These are phyloP conservation scores for Psittacula echo DNA, from an alignment of 2,797 vertebrate genomes.

Conservation along the genomic window DNA sequence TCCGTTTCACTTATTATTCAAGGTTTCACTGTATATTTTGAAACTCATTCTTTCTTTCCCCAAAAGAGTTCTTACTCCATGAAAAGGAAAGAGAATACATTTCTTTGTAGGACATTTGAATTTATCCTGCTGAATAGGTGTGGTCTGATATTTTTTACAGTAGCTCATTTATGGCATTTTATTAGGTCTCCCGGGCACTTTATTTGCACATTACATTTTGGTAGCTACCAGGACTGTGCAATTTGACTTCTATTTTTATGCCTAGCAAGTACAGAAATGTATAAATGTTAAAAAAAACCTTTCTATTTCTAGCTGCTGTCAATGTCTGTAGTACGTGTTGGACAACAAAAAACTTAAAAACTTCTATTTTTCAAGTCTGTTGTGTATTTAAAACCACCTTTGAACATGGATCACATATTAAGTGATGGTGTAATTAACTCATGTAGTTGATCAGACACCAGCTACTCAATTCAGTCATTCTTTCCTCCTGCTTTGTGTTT, in stretches of 20 bases:
- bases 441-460: neutral
- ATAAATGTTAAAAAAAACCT: slow-evolving; percentile 61
- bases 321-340: slow-evolving; percentile 29
- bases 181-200: slow-evolving; percentile 70
- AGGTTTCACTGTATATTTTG: slow-evolving; percentile 32
- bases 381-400: slow-evolving; percentile 4
- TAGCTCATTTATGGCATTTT: slow-evolving; percentile 69
- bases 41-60: slow-evolving; percentile 28
- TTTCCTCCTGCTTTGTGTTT: slow-evolving; percentile 31
- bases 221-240: slow-evolving; percentile 60
- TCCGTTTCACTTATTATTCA: slow-evolving; percentile 5
- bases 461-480: neutral
- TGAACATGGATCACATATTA: slow-evolving; percentile 2
- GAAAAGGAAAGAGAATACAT: slow-evolving; percentile 58
- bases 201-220: slow-evolving; percentile 68
- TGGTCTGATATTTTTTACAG: slow-evolving; percentile 73
- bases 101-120: slow-evolving; percentile 63
- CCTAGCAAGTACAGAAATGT: slow-evolving; percentile 43
- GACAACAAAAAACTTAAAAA: neutral
- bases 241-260: slow-evolving; percentile 68
- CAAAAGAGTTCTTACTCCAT: slow-evolving; percentile 29
- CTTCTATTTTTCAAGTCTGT: slow-evolving; percentile 7
- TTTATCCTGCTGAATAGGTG: slow-evolving; percentile 67
- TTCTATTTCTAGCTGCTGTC: slow-evolving; percentile 46
- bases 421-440: slow-evolving; percentile 17